Percentiles rank a stretch among this genome's conserved stretches.
These are phyloP conservation scores for Gila robusta DNA, from an alignment of 2,797 vertebrate species.

Conservation along the genomic window DNA sequence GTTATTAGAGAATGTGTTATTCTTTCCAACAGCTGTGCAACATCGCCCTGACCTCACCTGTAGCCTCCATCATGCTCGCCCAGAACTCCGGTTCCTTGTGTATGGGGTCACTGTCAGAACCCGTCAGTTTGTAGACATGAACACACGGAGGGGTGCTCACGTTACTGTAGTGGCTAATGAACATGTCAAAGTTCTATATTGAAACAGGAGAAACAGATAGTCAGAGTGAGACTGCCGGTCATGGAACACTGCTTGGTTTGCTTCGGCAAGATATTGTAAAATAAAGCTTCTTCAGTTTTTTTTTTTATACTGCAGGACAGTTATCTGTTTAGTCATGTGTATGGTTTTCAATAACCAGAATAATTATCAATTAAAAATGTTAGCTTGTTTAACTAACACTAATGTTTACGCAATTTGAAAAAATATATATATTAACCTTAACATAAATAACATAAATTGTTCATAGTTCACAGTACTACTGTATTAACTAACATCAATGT, in stretches of 20 bases:
- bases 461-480: too few relatives aligned
- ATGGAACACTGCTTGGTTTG: neutral
- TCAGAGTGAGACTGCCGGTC: neutral
- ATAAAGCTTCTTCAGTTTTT: neutral
- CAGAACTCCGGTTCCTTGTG: conserved; percentile 92
- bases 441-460: neutral
- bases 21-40: neutral
- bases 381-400: neutral
- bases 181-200: conserved; percentile 94
- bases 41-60: conserved; percentile 77
- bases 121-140: conserved; percentile 92
- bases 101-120: conserved; percentile 80
- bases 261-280: neutral
- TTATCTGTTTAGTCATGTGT: neutral
- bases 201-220: conserved; percentile 8
- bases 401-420: neutral
- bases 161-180: conserved; percentile 97
- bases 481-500: neutral
- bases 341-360: neutral
- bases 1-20: neutral
- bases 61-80: conserved; percentile 99
- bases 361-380: neutral
- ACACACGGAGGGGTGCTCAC: conserved; percentile 94
- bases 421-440: neutral
- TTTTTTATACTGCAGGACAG: neutral